These are phyloP conservation scores for Drosophila repleta DNA, from an alignment of 1,140 invertebrate genomes.

Conservation along the genomic window DNA sequence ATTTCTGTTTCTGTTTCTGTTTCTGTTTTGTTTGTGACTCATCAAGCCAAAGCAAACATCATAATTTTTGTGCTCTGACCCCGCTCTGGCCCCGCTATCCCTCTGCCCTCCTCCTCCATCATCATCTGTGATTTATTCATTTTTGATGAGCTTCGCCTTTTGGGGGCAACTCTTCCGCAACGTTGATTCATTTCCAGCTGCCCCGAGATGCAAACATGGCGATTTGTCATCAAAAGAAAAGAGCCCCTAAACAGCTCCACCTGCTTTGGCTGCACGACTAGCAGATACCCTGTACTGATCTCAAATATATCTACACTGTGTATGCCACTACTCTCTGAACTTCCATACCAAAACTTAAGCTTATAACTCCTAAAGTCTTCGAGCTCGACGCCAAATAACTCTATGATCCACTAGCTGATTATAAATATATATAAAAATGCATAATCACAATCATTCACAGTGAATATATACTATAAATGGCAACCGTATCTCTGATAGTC, in stretches of 20 bases:
- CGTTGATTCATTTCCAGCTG: slow-evolving; percentile 61
- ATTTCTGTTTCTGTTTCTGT: slow-evolving; percentile 5
- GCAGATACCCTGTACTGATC: neutral
- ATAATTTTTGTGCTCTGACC: slow-evolving; percentile 20
- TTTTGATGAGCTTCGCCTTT: slow-evolving; percentile 40
- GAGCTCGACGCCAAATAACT: no score
- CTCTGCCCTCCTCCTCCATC: neutral
- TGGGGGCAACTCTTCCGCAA: slow-evolving; percentile 45
- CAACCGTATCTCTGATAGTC: no score
- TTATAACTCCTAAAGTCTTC: no score
- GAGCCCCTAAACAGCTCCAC: slow-evolving; percentile 5
- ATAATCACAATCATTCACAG: no score
- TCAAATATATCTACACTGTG: no score
- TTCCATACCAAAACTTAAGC: no score
- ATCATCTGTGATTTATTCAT: slow-evolving; percentile 42
- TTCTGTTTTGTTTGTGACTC: slow-evolving; percentile 23
- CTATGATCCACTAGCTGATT: no score
- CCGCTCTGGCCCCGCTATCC: neutral
- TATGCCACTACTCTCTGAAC: no score
- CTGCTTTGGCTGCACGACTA: neutral
- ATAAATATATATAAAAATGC: no score
- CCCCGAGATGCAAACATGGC: slow-evolving; percentile 59
- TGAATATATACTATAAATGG: no score
- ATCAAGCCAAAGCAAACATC: slow-evolving; percentile 38
- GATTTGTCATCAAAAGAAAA: slow-evolving; percentile 61